A percentile compares a stretch with the other conserved stretches of the same genome.
Evolutionary conservation across 2,888 invertebrate genomes (phyloP).

Genomic region (Netelia fuscicornis): DNA sequence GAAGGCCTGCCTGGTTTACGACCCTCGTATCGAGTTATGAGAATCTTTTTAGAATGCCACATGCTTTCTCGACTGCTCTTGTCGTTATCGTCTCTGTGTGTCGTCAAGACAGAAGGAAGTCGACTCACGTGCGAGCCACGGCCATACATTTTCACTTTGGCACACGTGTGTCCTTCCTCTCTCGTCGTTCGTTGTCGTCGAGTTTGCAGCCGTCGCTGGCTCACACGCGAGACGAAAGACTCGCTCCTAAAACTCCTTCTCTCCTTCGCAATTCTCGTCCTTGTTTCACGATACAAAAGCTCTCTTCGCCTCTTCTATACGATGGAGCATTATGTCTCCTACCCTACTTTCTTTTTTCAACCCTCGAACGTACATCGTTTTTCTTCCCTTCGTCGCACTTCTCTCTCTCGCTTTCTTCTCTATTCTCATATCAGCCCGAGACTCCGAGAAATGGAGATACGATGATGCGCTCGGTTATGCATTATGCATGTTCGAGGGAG

Average conservation of each 20-base stretch:
- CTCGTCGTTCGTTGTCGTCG: constrained; percentile 75
- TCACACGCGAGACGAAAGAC: constrained; percentile 57
- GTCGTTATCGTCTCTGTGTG: constrained; percentile 62
- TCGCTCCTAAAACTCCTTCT: constrained; percentile 60
- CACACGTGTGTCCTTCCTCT: constrained; percentile 79
- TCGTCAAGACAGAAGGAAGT: constrained; percentile 58
- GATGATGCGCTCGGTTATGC: constrained; percentile 84
- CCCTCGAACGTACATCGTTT: constrained; percentile 46
- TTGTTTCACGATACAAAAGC: constrained; percentile 68
- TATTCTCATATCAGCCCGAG: constrained; percentile 71
- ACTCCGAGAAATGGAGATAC: constrained; percentile 82
- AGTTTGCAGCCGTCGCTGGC: constrained; percentile 75
- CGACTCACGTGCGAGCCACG: constrained; percentile 67
- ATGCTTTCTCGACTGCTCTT: constrained; percentile 68
- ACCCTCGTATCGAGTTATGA: constrained; percentile 81
- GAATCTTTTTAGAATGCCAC: constrained; percentile 77
- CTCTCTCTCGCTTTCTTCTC: constrained; percentile 72
- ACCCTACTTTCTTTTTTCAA: constrained; percentile 31
- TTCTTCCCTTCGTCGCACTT: constrained; percentile 72
- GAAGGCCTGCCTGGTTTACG: constrained; percentile 61
- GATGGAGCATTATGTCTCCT: constrained; percentile 55
- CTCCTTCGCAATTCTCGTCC: constrained; percentile 58
- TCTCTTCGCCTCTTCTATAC: constrained; percentile 50
- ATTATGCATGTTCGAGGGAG: constrained; percentile 76
- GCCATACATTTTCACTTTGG: constrained; percentile 85